Evolutionary conservation across 2,113 vertebrate genomes (phyloP), one percentile per base, ranked within the genome.

Genomic region (Synodontis membranacea): DNA sequence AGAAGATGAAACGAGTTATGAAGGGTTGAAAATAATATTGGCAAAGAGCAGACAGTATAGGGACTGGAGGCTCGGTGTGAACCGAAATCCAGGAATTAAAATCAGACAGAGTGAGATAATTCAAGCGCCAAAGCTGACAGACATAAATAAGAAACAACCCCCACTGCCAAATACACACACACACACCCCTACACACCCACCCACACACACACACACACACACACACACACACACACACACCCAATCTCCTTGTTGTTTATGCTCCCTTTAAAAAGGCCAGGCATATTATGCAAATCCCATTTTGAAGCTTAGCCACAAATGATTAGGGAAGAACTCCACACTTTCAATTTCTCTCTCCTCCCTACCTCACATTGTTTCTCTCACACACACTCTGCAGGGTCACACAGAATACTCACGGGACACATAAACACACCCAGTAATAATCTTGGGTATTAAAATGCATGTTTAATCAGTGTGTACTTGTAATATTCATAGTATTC

Each of bases 221-320:
- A 31, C 15, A 44, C 39, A 44, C 21, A 74, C 39, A 42, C 17
- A 72, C 12, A 11, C 44, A 58, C 86, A 83, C 42, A 68, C 81
- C 50, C 88, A 72, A 31, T 39, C 85, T 70, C 87, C 89, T 89
- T 88, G 87, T 50, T 82, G 72, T 88, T 56, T 86, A 64, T 31
- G 74, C 66, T 84, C 46, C 21, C 48, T 86, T 48, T 82, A 58
- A 80, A 88, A 88, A 88, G 52, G 89, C 89, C 90, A 91, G 93
- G 88, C 91, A 93, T 93, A 94, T 95, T 94, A 95, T 94, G 94
- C 93, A 95, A 94, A 95, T 95, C 93, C 93, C 85, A 93, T 94
- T 94, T 93, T 93, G 92, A 93, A 94, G 92, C 92, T 91, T 91
- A 92, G 90, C 92, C 92, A 93, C 92, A 94, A 94, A 91, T 89